Evolutionary conservation across 2,888 invertebrate genomes (phyloP), one percentile per base, ranked within the genome.

Genomic region (Rhingia campestris): DNA sequence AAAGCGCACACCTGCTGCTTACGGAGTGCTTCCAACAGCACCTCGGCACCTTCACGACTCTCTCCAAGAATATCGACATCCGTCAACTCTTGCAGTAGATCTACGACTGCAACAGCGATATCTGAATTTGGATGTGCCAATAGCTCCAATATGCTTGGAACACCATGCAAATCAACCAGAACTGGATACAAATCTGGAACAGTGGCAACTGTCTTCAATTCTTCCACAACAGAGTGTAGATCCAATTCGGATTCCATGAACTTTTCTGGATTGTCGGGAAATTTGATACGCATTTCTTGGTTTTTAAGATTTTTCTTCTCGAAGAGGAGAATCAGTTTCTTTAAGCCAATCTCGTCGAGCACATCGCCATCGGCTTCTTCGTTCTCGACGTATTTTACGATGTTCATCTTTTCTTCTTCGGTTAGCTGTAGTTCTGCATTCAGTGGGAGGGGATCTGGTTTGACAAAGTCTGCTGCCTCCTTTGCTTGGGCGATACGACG

Each of bases 191-290:
- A 94, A 90, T 99, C 98, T 0, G 99, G 99, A 43, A 97, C 97
- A 4, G 99, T 99, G 0, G 99, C 97, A 39, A 99, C 93, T 4
- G 95, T 96, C 92, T 99, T 97, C 90, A 99, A 93, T 37, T 94
- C 97, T 92, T 97, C 97, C 86, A 98, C 93, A 4, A 95, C 95
- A 88, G 96, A 96, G 91, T 98, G 97, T 77, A 98, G 92, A 90
- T 98, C 98, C 45, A 99, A 93, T 92, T 99, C 99, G 77, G 99
- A 98, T 88, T 99, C 96, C 95, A 99, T 98, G 91, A 99, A 99
- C 93, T 98, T 99, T 90, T 98, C 98, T 6, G 99, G 97, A 88
- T 96, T 95, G 90, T 99, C 99, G 0, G 98, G 97, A 91, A 98
- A 99, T 92, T 99, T 99, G 10, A 99, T 99, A 86, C 99, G 94